phyloP scores from a whole-genome alignment of 1,140 invertebrate genomes.

The Phenacoccus solenopsis region DNA sequence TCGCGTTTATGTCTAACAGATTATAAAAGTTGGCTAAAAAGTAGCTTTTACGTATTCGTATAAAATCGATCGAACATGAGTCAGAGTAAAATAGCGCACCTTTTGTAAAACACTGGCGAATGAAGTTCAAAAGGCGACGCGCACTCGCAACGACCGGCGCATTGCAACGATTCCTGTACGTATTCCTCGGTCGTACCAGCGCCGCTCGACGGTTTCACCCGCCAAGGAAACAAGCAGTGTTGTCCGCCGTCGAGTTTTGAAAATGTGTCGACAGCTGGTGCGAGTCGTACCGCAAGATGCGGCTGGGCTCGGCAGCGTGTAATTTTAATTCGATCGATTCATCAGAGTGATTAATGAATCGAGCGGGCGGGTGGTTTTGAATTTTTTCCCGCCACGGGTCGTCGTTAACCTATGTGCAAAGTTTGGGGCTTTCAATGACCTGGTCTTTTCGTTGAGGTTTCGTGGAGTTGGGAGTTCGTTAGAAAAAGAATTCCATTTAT shows the following conservation, averaged over 20 bases:
- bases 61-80: constrained; percentile 1
- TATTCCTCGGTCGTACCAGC: background rate
- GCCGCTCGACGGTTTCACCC: background rate
- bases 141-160: background rate
- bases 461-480: no score
- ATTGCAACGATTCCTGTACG: background rate
- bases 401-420: no score
- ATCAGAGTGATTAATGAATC: no score
- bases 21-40: background rate
- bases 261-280: background rate
- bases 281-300: no score
- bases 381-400: no score
- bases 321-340: no score
- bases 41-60: background rate
- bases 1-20: background rate
- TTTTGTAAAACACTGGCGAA: background rate
- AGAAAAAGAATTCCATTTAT: no score
- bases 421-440: no score
- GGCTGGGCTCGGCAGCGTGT: no score
- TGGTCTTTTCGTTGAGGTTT: no score
- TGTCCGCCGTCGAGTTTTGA: background rate
- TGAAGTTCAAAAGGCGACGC: background rate
- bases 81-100: background rate
- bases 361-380: no score
- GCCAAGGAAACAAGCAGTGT: no score